Base-by-base conservation (phyloP, 2,888 invertebrate species). In the Leptinotarsa peninsularis region DNA sequence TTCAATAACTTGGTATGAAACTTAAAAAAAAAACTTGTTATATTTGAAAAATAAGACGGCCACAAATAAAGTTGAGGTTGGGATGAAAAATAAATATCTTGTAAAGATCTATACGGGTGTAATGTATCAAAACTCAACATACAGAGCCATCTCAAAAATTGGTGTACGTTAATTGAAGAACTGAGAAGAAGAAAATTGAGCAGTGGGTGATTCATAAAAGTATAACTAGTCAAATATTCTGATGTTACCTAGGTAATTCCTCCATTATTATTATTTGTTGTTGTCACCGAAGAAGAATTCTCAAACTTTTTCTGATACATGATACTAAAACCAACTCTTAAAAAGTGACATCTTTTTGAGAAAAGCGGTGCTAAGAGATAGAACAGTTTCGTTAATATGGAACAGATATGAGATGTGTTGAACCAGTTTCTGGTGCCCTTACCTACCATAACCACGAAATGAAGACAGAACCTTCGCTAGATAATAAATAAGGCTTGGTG, bases 391-490 rank as follows among this genome's bases (percentile, higher is more conserved):
- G 63, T 63, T 63, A 63, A 63, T 63, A 63, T 63, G 63, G 17
- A 63, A 33, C n/a, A 63, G 63, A 17, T n/a, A 33, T 63, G 63
- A 69, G 13, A 68, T 54, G 52, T 54, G 52, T 14, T 49, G 43
- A 17, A 68, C 50, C 18, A 63, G 49, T 33, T 70, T 67, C 72
- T 72, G 75, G 71, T 72, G 71, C 63, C 67, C 71, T 68, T 63
- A 74, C 74, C 76, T 72, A 76, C 76, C 71, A 71, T 67, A 74
- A 74, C 71, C 71, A 71, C 67, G 49, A 75, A 75, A 76, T 72
- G 75, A 72, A 76, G 68, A 74, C 73, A 76, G 78, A 80, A 83
- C 84, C 83, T 85, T 85, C 85, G 85, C 85, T 86, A 86, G 85
- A 84, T 81, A 76, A 82, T 83, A 82, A 84, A 84, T 82, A 82